Conservation (phyloP, 1,140 invertebrate species). For the Drosophila pseudoobscura region DNA sequence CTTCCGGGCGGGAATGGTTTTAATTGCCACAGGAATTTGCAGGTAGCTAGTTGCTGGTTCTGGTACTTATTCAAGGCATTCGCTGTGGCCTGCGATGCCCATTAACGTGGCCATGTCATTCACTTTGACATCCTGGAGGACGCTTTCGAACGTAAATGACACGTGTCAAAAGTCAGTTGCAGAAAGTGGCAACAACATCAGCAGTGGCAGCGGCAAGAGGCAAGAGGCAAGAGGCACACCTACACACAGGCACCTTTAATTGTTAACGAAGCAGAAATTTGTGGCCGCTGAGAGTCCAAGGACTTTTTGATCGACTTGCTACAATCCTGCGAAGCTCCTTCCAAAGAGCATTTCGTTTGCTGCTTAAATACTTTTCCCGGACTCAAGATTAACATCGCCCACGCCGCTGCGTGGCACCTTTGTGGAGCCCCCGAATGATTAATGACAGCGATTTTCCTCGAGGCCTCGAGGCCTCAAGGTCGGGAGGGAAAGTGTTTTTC, state of each 20-base stretch:
- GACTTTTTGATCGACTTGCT: neutral
- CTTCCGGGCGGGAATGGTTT: conserved; percentile 21
- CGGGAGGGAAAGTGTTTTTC: conserved; percentile 12
- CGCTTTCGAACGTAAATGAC: conserved; percentile 55
- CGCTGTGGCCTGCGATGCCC: conserved; percentile 17
- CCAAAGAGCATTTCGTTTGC: conserved; percentile 1
- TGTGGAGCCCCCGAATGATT: conserved; percentile 65
- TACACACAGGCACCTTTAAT: conserved; percentile 63
- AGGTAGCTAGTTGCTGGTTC: conserved; percentile 24
- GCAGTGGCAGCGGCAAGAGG: conserved; percentile 13
- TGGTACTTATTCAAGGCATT: conserved; percentile 30
- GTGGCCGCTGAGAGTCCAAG: conserved; percentile 1
- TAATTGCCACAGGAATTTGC: conserved; percentile 31
- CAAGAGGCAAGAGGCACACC: conserved; percentile 50
- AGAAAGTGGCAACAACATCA: conserved; percentile 16
- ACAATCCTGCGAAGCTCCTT: neutral
- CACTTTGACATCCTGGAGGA: conserved; percentile 32
- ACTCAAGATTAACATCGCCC: conserved; percentile 69
- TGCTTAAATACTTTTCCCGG: neutral
- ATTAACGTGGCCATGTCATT: conserved; percentile 58
- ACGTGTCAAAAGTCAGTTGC: conserved; percentile 69
- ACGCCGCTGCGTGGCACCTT: conserved; percentile 57
- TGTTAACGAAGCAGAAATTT: conserved; percentile 30
- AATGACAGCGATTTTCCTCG: conserved; percentile 66
- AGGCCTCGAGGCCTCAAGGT: neutral